These are phyloP conservation scores for Zosterops lateralis DNA, from an alignment of 2,113 vertebrate species.

Conservation along the genomic window DNA sequence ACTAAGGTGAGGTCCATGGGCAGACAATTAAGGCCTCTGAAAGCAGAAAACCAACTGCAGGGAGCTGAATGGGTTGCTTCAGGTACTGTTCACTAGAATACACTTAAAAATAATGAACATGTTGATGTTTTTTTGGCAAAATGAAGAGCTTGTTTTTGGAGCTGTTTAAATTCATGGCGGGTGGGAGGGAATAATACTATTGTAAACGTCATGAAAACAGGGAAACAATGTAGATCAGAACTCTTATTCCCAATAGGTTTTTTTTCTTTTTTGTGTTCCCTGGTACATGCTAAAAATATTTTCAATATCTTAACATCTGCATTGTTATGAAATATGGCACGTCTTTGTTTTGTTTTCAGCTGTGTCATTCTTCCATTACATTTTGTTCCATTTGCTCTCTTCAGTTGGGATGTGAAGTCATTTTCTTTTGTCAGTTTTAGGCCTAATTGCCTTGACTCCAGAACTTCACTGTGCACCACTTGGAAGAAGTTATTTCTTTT, in stretches of 20 bases:
- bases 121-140: neutral
- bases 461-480: constrained; percentile 7
- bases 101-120: neutral
- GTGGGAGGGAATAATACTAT: neutral
- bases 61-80: neutral
- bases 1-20: neutral
- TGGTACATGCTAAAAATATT: constrained; percentile 50
- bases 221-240: constrained; percentile 30
- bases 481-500: constrained; percentile 39
- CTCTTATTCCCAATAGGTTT: constrained; percentile 13
- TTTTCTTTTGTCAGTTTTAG: constrained; percentile 41
- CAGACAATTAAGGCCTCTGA: neutral
- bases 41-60: neutral
- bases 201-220: neutral
- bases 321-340: constrained; percentile 49
- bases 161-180: neutral
- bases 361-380: constrained; percentile 44
- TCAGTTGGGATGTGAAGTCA: constrained; percentile 36
- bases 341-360: constrained; percentile 59
- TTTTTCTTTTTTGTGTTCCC: constrained; percentile 20
- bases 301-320: constrained; percentile 52
- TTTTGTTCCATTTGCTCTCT: constrained; percentile 41
- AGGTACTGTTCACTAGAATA: neutral
- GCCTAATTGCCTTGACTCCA: constrained; percentile 4
- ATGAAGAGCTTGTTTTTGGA: neutral